Evolutionary conservation across 2,888 invertebrate genomes (phyloP), one percentile per base, ranked within the genome.

Genomic region (Eurytoma californica): DNA sequence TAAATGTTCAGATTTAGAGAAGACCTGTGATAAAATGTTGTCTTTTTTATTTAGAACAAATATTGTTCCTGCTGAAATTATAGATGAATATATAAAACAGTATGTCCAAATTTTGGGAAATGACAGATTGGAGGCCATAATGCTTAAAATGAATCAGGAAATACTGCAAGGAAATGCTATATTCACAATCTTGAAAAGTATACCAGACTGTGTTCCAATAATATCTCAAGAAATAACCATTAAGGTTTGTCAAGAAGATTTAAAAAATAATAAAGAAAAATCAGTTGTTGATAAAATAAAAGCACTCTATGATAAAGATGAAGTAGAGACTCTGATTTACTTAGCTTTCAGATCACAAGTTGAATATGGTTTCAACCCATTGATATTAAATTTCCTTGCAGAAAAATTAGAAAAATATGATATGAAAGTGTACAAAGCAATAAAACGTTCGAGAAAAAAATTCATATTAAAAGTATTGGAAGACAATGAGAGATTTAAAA

Each of bases 11-110:
- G 87, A 90, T 78, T 90, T 91, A 75, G 83, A 83, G 82, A 85
- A 86, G 78, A 91, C 91, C 2, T 91, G 91, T 82, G 92, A 93
- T 86, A 87, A 89, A 81, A 85, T 92, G 66, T 86, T 93, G 49
- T 87, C 87, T 82, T 88, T 90, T 80, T 91, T 91, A 83, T 86
- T 93, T 61, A 90, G 88, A 80, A 86, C 87, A 79, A 77, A 83
- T 18, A 80, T 84, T 57, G 81, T 91, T 39, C 68, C 89, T 7
- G 86, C 86, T 16, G 84, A 86, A 60, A 83, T 86, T 39, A 84
- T 91, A n/a, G 91, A 92, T 82, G 86, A 90, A 75, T 89, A 91
- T 61, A 79, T 92, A n/a, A 87, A 90, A 80, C 84, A 91, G 49
- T 93, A 92, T 82, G 85, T 90, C 1, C 86, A 87, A 16, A 78